phyloP scores from a whole-genome alignment of 1,140 invertebrate genomes.

The Propsilocerus akamusi region DNA sequence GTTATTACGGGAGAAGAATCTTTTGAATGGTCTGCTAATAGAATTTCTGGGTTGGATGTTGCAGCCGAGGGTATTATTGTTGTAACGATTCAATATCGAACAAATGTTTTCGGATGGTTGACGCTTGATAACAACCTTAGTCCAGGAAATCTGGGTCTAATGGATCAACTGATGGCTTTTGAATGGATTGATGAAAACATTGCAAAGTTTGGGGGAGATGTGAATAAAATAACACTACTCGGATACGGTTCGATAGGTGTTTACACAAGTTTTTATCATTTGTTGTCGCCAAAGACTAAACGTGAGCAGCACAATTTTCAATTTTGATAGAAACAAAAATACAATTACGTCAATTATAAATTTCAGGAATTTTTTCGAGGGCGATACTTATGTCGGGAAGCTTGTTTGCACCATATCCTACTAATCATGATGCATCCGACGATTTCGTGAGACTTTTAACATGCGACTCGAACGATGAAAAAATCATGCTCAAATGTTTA shows the following conservation, averaged over 20 bases:
- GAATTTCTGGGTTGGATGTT: slow-evolving; percentile 39
- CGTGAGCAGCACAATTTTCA: slow-evolving; percentile 21
- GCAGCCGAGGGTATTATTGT: slow-evolving; percentile 42
- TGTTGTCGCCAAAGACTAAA: slow-evolving; percentile 35
- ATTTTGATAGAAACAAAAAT: slow-evolving; percentile 10
- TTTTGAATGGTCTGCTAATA: slow-evolving; percentile 23
- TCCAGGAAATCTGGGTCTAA: slow-evolving; percentile 46
- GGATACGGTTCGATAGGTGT: slow-evolving; percentile 44
- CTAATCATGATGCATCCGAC: slow-evolving; percentile 33
- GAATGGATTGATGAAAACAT: slow-evolving; percentile 55
- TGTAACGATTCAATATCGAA: slow-evolving; percentile 39
- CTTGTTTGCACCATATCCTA: slow-evolving; percentile 29
- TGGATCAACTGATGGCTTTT: slow-evolving; percentile 51
- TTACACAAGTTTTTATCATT: slow-evolving; percentile 35
- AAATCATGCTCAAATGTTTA: slow-evolving; percentile 37
- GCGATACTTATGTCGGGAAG: slow-evolving; percentile 55
- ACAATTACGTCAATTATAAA: slow-evolving; percentile 5
- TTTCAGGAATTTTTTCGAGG: slow-evolving; percentile 38
- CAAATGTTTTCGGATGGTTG: slow-evolving; percentile 50
- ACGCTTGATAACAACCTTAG: slow-evolving; percentile 32
- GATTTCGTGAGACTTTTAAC: slow-evolving; percentile 32
- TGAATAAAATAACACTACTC: slow-evolving; percentile 42
- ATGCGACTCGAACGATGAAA: slow-evolving; percentile 23
- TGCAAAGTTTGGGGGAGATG: slow-evolving; percentile 49
- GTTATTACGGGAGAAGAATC: slow-evolving; percentile 36